These are phyloP conservation scores for Drosophila neutralis DNA, from an alignment of 2,888 invertebrate genomes.

Conservation along the genomic window DNA sequence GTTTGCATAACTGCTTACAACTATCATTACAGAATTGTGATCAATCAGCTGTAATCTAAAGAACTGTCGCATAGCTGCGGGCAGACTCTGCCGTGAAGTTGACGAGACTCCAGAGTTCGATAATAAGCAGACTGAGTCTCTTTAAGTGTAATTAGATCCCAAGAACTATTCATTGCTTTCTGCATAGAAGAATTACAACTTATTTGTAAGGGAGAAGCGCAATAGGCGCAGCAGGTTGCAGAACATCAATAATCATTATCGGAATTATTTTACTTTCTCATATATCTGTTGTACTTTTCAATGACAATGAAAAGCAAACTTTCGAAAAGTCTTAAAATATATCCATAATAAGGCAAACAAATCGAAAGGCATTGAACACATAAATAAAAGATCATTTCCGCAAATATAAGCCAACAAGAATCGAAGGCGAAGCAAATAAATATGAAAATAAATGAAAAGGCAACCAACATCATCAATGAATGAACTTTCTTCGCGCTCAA, in stretches of 20 bases:
- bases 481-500: slow-evolving; percentile 12
- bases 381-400: slow-evolving; percentile 72
- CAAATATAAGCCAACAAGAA: slow-evolving; percentile 60
- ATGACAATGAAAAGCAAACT: slow-evolving; percentile 1
- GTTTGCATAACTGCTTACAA: neutral
- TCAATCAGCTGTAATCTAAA: neutral
- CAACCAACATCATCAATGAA: slow-evolving; percentile 41
- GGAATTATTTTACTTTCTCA: neutral
- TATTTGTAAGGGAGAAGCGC: neutral
- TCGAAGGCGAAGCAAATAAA: slow-evolving; percentile 17
- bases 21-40: neutral
- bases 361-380: slow-evolving; percentile 57
- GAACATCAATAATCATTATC: neutral
- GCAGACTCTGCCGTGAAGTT: neutral
- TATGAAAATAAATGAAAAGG: slow-evolving; percentile 39
- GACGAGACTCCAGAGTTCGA: neutral
- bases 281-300: neutral
- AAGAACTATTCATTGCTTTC: neutral
- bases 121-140: neutral
- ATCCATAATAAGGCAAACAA: slow-evolving; percentile 54
- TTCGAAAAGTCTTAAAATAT: slow-evolving; percentile 38
- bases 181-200: neutral
- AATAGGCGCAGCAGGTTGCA: neutral
- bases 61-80: neutral
- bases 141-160: neutral